Conservation (phyloP, 2,797 vertebrate species). For the Periophthalmus magnuspinnatus region DNA sequence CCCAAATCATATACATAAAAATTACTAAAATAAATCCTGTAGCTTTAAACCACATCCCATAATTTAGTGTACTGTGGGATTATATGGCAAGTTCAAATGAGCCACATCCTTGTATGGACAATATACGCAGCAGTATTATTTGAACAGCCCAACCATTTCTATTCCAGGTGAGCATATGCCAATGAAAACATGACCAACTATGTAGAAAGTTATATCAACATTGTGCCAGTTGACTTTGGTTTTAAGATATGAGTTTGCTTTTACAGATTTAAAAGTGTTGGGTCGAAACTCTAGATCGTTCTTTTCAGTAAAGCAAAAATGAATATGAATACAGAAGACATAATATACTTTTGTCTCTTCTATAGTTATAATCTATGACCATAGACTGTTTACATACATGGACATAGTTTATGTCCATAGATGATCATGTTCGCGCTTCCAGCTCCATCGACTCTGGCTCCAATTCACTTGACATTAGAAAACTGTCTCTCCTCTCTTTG, state of each 20-base stretch:
- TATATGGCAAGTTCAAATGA: not conserved
- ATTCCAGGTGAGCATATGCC: not conserved
- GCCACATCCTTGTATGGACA: slow-evolving; percentile 2
- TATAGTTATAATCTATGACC: too few species aligned
- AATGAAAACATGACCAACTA: slow-evolving; percentile 1
- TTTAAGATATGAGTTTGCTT: not conserved
- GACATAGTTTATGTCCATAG: too few species aligned
- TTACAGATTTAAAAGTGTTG: not conserved
- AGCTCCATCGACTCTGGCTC: too few species aligned
- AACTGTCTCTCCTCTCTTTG: too few species aligned
- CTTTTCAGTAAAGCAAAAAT: too few species aligned
- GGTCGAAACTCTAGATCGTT: too few species aligned
- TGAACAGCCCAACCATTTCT: not conserved
- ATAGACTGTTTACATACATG: too few species aligned
- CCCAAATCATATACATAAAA: not conserved
- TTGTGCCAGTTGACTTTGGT: slow-evolving; percentile 4
- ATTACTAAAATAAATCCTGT: not conserved
- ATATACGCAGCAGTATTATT: not conserved
- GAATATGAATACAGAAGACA: too few species aligned
- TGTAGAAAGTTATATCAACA: not conserved
- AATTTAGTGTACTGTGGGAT: not conserved
- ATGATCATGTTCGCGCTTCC: too few species aligned
- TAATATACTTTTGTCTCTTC: too few species aligned
- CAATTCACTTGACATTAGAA: too few species aligned
- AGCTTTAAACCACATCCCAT: slow-evolving; percentile 6